These are phyloP conservation scores for Theretra japonica DNA, from an alignment of 2,888 invertebrate genomes.

Conservation along the genomic window DNA sequence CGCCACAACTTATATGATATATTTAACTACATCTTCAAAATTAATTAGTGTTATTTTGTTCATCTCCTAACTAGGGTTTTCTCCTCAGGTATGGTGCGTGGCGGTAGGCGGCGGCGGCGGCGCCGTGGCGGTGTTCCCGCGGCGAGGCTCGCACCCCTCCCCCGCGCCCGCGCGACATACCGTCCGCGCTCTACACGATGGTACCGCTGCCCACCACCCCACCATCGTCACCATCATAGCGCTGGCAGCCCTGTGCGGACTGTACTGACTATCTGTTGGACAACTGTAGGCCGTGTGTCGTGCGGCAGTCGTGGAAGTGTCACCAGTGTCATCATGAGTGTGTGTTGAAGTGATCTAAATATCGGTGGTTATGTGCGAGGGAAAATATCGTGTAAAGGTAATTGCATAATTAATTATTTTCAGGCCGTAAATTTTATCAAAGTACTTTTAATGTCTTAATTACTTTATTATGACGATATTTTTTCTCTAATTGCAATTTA, in stretches of 20 bases:
- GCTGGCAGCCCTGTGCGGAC: constrained; percentile 33
- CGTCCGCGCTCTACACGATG: constrained; percentile 61
- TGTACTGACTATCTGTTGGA: background rate
- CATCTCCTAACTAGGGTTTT: no score
- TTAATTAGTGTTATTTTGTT: background rate
- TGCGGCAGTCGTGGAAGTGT: background rate
- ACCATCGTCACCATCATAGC: constrained; percentile 27
- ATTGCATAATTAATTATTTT: constrained; percentile 7
- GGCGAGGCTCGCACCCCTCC: constrained; percentile 57
- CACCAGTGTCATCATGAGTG: background rate
- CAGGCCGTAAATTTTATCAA: background rate
- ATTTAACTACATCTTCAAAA: background rate
- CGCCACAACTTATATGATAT: background rate
- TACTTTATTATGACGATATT: background rate
- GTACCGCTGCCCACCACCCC: constrained; percentile 33
- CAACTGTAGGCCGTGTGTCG: background rate
- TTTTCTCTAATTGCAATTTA: background rate
- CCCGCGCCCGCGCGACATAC: constrained; percentile 71
- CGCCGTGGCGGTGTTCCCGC: constrained; percentile 73
- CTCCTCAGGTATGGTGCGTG: constrained; percentile 67
- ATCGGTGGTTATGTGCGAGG: background rate
- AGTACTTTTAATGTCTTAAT: background rate
- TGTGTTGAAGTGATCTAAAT: background rate
- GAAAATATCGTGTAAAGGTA: background rate
- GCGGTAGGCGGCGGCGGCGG: constrained; percentile 61